A percentile compares a stretch with the other conserved stretches of the same genome.
Conservation (phyloP, 1,140 invertebrate species). For the Rhagoletis pomonella region DNA sequence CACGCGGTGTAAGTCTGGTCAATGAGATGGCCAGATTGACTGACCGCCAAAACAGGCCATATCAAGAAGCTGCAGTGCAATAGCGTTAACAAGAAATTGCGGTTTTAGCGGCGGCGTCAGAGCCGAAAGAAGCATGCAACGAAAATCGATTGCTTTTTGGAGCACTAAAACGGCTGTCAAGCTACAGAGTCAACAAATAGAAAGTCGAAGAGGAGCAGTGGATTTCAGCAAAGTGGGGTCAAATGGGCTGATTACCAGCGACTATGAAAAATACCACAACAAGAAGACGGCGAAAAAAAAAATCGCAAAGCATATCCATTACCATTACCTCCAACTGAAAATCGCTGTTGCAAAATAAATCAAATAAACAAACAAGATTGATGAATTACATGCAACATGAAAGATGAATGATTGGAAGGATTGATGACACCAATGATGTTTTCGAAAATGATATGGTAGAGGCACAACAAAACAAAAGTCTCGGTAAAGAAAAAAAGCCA, state of each 20-base stretch:
- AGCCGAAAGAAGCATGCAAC: neutral
- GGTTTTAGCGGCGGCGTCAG: neutral
- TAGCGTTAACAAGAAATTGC: neutral
- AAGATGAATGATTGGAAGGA: neutral
- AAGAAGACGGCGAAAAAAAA: neutral
- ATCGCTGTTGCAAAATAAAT: slow-evolving; percentile 33
- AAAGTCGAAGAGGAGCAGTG: neutral
- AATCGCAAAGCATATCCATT: neutral
- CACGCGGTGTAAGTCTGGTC: neutral
- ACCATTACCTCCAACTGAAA: neutral
- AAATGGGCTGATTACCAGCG: neutral
- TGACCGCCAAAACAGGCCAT: neutral
- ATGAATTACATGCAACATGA: slow-evolving; percentile 32
- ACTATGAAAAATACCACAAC: neutral
- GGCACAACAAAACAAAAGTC: neutral
- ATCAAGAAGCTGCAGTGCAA: neutral
- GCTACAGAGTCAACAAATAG: neutral
- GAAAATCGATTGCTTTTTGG: neutral
- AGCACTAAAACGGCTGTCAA: neutral
- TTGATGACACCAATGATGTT: slow-evolving; percentile 39
- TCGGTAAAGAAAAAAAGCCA: too few relatives aligned
- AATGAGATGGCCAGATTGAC: neutral
- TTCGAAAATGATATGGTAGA: neutral
- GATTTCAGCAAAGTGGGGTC: neutral
- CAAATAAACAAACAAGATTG: slow-evolving; percentile 19